Evolutionary conservation across 35 echinoderm and acorn worm species (phyloP).

Genomic region (Stichopus chloronotus): DNA sequence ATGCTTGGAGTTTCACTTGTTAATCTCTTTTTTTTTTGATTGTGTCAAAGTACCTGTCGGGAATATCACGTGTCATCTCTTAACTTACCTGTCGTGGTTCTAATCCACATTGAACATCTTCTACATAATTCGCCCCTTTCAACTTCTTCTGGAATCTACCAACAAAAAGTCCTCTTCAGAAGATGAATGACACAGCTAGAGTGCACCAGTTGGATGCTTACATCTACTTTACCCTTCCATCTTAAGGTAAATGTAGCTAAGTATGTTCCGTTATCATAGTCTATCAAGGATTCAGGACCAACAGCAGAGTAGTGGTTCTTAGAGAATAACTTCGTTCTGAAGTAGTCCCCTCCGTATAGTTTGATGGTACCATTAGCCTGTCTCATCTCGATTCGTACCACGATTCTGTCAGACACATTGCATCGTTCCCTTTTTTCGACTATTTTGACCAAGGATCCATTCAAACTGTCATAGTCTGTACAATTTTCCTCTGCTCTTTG

Average conservation of each 20-base stretch:
- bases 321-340: not conserved
- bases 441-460: not conserved
- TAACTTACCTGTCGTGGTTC: not conserved
- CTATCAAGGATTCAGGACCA: not conserved
- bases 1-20: too few species aligned
- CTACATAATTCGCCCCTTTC: not conserved
- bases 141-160: not conserved
- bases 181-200: not conserved
- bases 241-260: conserved; percentile 11
- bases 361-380: not conserved
- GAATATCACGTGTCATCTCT: too few species aligned
- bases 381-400: not conserved
- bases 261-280: conserved; percentile 20
- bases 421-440: not conserved
- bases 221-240: not conserved
- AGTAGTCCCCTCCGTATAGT: not conserved
- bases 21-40: too few species aligned
- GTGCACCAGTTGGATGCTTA: not conserved
- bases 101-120: not conserved
- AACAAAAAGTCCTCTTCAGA: not conserved
- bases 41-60: too few species aligned
- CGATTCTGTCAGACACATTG: not conserved
- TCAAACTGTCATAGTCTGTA: not conserved
- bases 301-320: conserved; percentile 1
- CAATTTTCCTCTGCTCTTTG: too few species aligned